phyloP scores from a whole-genome alignment of 2,113 vertebrate genomes.

The Corythornis cristatus region DNA sequence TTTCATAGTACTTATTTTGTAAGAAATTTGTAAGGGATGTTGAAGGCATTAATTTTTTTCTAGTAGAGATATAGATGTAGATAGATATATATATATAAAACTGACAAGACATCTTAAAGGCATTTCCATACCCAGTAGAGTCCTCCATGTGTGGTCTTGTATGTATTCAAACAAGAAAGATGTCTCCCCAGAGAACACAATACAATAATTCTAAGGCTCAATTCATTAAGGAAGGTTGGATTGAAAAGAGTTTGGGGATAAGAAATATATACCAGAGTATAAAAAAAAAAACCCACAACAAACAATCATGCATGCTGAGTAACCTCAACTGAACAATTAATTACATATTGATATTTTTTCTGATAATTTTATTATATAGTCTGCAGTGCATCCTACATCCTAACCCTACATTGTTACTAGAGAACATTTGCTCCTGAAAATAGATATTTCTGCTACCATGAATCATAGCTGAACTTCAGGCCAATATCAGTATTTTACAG shows the following conservation, averaged over 20 bases:
- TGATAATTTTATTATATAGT: not conserved
- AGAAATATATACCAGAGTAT: not conserved
- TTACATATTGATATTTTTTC: not conserved
- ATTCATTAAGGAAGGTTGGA: not conserved
- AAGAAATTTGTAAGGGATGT: not conserved
- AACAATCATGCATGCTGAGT: not conserved
- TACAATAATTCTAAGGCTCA: not conserved
- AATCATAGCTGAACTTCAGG: not conserved
- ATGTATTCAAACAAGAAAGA: not conserved
- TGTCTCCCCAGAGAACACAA: not conserved
- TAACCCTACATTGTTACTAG: not conserved
- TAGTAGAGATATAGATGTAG: not conserved
- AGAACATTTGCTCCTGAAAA: constrained; percentile 8
- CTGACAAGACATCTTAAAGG: not conserved
- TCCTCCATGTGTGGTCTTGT: not conserved
- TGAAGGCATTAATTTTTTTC: not conserved
- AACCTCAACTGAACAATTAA: not conserved
- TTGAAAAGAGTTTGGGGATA: not conserved
- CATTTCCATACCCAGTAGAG: not conserved
- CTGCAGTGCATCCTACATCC: not conserved
- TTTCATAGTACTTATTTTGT: not conserved
- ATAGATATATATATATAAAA: not conserved
- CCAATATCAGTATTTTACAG: constrained; percentile 2
- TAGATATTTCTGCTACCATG: not conserved
- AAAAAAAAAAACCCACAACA: not conserved